Evolutionary conservation across 2,888 invertebrate genomes (phyloP).

Genomic region (Andrena chrysosceles): DNA sequence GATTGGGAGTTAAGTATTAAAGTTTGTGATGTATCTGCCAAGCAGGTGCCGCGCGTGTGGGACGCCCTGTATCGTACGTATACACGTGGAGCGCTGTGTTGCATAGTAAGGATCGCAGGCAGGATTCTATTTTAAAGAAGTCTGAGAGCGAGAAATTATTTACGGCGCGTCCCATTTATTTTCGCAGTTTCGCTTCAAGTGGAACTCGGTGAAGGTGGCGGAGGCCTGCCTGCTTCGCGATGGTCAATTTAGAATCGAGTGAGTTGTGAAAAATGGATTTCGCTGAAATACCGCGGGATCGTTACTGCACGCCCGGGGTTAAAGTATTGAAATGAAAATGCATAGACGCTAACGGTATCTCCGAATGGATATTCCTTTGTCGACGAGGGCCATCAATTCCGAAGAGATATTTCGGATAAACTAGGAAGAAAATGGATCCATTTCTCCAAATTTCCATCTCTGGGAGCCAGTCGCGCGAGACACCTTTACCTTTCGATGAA

Average conservation of each 20-base stretch:
- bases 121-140: constrained; percentile 44
- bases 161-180: constrained; percentile 48
- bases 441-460: background rate
- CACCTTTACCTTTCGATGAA: background rate
- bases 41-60: background rate
- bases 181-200: constrained; percentile 41
- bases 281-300: constrained; percentile 9
- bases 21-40: too few species aligned
- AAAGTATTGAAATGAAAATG: background rate
- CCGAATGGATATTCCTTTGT: background rate
- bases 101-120: constrained; percentile 13
- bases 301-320: background rate
- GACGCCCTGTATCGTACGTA: background rate
- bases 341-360: background rate
- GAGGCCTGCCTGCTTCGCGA: constrained; percentile 4
- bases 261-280: constrained; percentile 40
- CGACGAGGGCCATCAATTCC: background rate
- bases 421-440: background rate
- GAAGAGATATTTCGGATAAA: background rate
- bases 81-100: background rate
- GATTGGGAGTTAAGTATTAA: too few species aligned
- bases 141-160: constrained; percentile 39
- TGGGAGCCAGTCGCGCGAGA: background rate
- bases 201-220: constrained; percentile 35
- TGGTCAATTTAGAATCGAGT: constrained; percentile 26